Percentiles rank a stretch among this genome's conserved stretches.
phyloP scores from a whole-genome alignment of 2,113 vertebrate species.

The Equus przewalskii region DNA sequence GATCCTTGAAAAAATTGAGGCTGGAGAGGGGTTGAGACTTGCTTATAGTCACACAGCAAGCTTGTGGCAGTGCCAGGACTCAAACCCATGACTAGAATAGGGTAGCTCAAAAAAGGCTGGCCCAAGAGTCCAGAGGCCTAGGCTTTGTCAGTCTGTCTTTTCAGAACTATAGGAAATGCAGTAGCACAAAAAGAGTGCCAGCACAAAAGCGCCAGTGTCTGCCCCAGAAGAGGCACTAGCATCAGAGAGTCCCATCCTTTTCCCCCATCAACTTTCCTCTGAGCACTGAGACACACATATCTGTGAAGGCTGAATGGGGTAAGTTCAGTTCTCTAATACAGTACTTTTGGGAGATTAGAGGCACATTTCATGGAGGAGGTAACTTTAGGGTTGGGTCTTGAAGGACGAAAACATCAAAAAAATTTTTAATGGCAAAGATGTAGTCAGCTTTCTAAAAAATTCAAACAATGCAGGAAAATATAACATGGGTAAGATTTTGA shows the following conservation, averaged over 20 bases:
- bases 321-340: constrained; percentile 3
- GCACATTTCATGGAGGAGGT: not conserved
- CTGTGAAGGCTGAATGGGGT: not conserved
- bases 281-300: not conserved
- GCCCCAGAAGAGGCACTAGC: not conserved
- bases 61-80: not conserved
- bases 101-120: not conserved
- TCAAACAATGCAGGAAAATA: not conserved
- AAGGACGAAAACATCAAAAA: not conserved
- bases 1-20: not conserved
- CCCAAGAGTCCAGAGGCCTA: not conserved
- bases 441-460: not conserved
- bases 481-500: constrained; percentile 24
- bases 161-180: not conserved
- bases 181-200: constrained; percentile 9
- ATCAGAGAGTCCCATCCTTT: not conserved
- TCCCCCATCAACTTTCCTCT: not conserved
- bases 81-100: constrained; percentile 22
- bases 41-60: not conserved
- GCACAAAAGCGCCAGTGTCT: not conserved
- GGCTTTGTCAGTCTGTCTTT: constrained; percentile 13
- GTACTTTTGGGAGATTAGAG: not conserved
- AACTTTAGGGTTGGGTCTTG: not conserved
- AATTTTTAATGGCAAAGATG: constrained; percentile 31
- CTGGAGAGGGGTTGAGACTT: not conserved